Evolutionary conservation across 2,113 vertebrate species (phyloP).

Genomic region (Narcine bancroftii): DNA sequence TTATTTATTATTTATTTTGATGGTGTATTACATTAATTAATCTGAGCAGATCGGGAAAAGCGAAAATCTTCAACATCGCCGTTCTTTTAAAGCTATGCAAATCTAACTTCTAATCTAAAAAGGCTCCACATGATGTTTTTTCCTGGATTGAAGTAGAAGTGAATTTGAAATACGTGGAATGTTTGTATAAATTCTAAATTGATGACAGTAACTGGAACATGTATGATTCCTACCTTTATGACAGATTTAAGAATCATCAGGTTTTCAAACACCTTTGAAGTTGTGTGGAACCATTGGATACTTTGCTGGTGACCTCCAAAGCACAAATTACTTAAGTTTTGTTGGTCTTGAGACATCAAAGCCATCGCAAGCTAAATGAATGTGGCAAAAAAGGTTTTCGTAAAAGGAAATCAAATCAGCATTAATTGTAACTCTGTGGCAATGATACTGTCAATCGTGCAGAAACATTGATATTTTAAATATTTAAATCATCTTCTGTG

Average conservation of each 20-base stretch:
- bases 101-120: slow-evolving; percentile 56
- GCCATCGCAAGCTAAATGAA: neutral
- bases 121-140: slow-evolving; percentile 44
- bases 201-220: neutral
- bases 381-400: neutral
- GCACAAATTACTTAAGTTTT: neutral
- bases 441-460: neutral
- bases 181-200: slow-evolving; percentile 5
- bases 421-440: neutral
- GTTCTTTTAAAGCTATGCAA: slow-evolving; percentile 50
- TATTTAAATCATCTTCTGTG: neutral
- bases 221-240: slow-evolving; percentile 20
- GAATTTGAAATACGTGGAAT: slow-evolving; percentile 25
- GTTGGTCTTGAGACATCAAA: neutral
- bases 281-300: neutral
- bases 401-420: neutral
- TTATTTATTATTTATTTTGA: slow-evolving; percentile 42
- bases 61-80: slow-evolving; percentile 45
- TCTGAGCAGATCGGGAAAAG: slow-evolving; percentile 34
- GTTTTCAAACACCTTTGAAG: slow-evolving; percentile 26
- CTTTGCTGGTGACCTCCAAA: neutral
- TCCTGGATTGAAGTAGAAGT: slow-evolving; percentile 1
- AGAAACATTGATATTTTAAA: neutral
- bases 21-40: slow-evolving; percentile 40
- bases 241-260: slow-evolving; percentile 32